Base-by-base conservation (phyloP, 2,888 invertebrate species). In the Heliconius charithonia region DNA sequence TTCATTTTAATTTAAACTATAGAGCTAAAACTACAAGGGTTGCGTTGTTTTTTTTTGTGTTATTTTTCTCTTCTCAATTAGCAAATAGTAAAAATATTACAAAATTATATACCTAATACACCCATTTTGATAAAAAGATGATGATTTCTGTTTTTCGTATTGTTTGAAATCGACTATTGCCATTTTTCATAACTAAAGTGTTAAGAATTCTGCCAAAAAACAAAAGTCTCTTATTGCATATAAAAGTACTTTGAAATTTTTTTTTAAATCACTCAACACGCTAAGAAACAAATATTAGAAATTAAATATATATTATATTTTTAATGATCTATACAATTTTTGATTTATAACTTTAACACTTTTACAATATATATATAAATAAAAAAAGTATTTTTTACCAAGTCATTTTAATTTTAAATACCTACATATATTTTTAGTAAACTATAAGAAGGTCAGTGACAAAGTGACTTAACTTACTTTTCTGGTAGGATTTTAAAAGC, bases 391-490 rank as follows among this genome's bases (percentile, higher is more conserved):
- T 51, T 51, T 7, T 37, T 25, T 25, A 69, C n/a, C 13, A 16
- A 69, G 41, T 69, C 16, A 69, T 67, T 32, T 12, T 67, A 69
- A 41, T 45, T 69, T n/a, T 25, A 41, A 25, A 69, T 69, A 45
- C 69, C 69, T 69, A 69, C 25, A 29, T 69, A 22, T 67, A 4
- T 37, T 69, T 25, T 59, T 72, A 72, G 32, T 10, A 22, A 56
- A 56, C 56, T 32, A 59, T n/a, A 22, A 59, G 19, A 71, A 51
- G 16, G 41, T 19, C 69, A 69, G 69, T 69, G 41, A 25, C 25
- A 13, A 69, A 69, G 41, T 69, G 69, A 25, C 3, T n/a, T 41
- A 69, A 25, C 41, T n/a, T n/a, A n/a, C n/a, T n/a, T n/a, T n/a
- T 16, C 9, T 41, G 67, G 12, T 4, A 25, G 9, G 0, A 25